phyloP scores from a whole-genome alignment of 2,888 invertebrate species.

The Melangyna quadrimaculata region DNA sequence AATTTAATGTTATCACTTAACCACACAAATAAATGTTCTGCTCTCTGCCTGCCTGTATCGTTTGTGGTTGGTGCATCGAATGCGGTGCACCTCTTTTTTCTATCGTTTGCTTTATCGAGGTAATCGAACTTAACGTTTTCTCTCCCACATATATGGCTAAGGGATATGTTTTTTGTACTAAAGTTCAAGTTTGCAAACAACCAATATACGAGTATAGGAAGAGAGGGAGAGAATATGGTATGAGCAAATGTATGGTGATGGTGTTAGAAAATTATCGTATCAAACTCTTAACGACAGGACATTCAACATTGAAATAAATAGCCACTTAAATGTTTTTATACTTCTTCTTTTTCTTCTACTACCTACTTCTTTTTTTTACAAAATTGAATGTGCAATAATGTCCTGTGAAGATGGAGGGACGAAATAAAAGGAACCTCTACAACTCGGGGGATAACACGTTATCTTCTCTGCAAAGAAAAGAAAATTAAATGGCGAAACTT shows the following conservation, averaged over 20 bases:
- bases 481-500: slow-evolving; percentile 65
- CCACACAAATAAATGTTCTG: slow-evolving; percentile 56
- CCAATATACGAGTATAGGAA: neutral
- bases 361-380: neutral
- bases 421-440: neutral
- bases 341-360: neutral
- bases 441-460: slow-evolving; percentile 45
- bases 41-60: neutral
- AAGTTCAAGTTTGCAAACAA: neutral
- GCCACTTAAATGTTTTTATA: slow-evolving; percentile 45
- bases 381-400: slow-evolving; percentile 20
- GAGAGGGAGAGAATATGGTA: neutral
- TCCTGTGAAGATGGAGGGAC: neutral
- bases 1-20: slow-evolving; percentile 59
- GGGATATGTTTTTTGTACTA: slow-evolving; percentile 38
- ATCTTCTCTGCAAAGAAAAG: slow-evolving; percentile 42
- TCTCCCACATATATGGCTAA: slow-evolving; percentile 44
- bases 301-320: slow-evolving; percentile 64
- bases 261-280: slow-evolving; percentile 53
- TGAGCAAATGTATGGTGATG: neutral
- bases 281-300: slow-evolving; percentile 63
- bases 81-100: neutral
- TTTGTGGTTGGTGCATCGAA: slow-evolving; percentile 8
- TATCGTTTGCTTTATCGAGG: slow-evolving; percentile 21
- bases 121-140: slow-evolving; percentile 50